Percentiles rank a stretch among this genome's conserved stretches.
These are phyloP conservation scores for Bombus terrestris DNA, from an alignment of 1,140 invertebrate species.

Conservation along the genomic window DNA sequence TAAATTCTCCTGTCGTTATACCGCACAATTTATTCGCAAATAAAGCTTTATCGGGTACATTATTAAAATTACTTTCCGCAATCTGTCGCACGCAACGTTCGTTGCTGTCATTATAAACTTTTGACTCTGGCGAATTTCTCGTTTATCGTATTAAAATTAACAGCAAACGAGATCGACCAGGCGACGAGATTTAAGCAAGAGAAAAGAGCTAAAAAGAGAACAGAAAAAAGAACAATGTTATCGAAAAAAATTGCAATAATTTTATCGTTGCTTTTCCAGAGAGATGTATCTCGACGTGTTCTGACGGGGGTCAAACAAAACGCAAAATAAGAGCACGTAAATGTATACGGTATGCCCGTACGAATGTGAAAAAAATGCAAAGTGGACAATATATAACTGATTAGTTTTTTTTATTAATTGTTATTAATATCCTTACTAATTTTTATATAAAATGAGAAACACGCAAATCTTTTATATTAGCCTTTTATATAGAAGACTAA, in stretches of 20 bases:
- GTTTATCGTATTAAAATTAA: neutral
- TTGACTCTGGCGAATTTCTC: neutral
- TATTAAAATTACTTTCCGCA: neutral
- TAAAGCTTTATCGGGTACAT: neutral
- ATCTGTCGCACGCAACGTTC: neutral
- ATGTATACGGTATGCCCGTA: no score
- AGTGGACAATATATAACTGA: no score
- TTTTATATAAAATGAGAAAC: no score
- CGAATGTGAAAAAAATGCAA: no score
- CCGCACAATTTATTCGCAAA: neutral
- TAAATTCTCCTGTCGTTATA: neutral
- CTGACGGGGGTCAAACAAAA: neutral
- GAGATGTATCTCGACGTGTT: neutral
- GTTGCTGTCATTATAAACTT: constrained; percentile 1
- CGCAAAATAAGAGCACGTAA: neutral
- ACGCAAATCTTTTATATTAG: no score
- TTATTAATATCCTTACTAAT: no score
- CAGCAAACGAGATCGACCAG: no score
- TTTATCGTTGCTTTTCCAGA: neutral
- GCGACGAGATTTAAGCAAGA: neutral
- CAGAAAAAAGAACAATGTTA: neutral
- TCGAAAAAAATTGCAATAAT: constrained; percentile 6
- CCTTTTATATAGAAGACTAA: no score
- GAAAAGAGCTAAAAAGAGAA: neutral
- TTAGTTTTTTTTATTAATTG: no score